Conservation (phyloP, 2,113 vertebrate species). For the Microcebus lehilahytsara region DNA sequence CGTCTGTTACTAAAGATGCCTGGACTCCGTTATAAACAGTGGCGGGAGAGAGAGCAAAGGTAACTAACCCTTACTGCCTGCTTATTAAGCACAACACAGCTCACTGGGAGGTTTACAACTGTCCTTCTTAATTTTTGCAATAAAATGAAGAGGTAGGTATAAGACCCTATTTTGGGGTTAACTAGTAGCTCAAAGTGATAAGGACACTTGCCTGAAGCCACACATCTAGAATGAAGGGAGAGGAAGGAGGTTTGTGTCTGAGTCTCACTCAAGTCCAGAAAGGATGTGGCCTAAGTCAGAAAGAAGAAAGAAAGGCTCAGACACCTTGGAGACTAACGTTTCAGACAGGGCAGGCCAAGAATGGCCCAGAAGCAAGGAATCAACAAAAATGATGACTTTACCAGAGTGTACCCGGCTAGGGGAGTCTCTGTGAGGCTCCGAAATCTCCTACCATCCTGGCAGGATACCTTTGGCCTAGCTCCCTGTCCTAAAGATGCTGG, state of each 20-base stretch:
- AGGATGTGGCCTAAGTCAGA: neutral
- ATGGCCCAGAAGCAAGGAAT: neutral
- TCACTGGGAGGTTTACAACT: neutral
- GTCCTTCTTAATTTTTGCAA: neutral
- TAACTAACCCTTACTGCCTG: neutral
- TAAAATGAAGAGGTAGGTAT: neutral
- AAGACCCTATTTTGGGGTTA: neutral
- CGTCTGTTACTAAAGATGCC: neutral
- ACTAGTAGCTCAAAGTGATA: neutral
- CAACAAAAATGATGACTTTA: neutral
- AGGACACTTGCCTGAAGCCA: neutral
- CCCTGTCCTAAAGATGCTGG: neutral
- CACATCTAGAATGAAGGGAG: neutral
- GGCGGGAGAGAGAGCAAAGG: neutral
- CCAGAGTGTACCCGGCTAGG: neutral
- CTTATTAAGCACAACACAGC: neutral
- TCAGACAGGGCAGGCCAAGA: neutral
- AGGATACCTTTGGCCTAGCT: neutral
- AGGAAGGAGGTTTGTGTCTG: fast-evolving
- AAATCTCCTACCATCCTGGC: neutral
- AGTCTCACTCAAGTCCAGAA: neutral
- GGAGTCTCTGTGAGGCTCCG: neutral
- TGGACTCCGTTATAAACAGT: neutral
- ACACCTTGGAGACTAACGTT: neutral
- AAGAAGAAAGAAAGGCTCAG: neutral